Percentiles rank a stretch among this genome's conserved stretches.
phyloP scores from a whole-genome alignment of 2,113 vertebrate genomes.

The Illadopsis cleaveri region DNA sequence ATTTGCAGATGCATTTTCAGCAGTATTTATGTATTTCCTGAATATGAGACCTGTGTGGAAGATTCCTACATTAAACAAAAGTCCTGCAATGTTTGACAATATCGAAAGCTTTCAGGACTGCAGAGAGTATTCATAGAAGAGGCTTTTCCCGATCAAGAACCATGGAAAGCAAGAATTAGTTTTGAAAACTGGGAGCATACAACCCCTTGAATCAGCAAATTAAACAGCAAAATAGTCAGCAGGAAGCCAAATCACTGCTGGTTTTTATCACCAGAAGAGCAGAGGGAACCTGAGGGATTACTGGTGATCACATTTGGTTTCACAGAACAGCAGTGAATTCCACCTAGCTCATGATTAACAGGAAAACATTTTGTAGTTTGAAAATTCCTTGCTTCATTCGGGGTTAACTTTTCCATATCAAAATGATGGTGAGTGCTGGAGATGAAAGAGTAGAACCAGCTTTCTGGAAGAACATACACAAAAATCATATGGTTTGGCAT shows the following conservation, averaged over 20 bases:
- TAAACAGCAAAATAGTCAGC: not conserved
- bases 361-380: not conserved
- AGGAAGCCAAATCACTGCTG: not conserved
- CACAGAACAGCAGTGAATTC: not conserved
- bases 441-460: not conserved
- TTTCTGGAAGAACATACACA: not conserved
- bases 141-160: not conserved
- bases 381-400: not conserved
- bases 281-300: not conserved
- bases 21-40: not conserved
- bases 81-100: not conserved
- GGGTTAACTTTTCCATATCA: not conserved
- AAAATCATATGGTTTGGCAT: accelerated
- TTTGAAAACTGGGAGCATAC: not conserved
- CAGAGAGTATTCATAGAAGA: not conserved
- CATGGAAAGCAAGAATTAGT: not conserved
- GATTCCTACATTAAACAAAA: not conserved
- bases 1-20: not conserved
- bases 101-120: not conserved
- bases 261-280: slow-evolving; percentile 42
- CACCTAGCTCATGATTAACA: not conserved
- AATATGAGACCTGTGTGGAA: not conserved
- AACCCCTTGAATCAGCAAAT: not conserved
- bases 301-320: not conserved
- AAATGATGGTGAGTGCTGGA: not conserved